These are phyloP conservation scores for Ctenopoma kingsleyae DNA, from an alignment of 2,797 vertebrate species.

Conservation along the genomic window DNA sequence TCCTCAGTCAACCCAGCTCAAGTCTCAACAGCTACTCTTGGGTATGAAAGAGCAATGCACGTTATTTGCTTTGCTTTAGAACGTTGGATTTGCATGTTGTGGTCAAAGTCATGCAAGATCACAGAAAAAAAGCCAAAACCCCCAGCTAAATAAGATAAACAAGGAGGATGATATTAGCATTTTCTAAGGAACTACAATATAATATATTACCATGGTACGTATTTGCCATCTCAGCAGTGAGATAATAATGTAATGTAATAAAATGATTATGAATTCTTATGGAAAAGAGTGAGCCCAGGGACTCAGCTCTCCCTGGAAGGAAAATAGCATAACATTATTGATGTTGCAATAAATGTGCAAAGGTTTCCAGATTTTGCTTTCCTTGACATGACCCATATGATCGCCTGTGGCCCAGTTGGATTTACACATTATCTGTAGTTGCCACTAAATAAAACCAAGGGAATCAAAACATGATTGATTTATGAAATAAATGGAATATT, in stretches of 20 bases:
- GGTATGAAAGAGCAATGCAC: not conserved
- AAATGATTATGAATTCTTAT: conserved; percentile 31
- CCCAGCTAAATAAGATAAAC: too few relatives aligned
- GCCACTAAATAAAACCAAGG: conserved; percentile 36
- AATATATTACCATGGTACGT: not conserved
- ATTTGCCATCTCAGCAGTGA: conserved; percentile 5
- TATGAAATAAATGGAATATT: conserved; percentile 23
- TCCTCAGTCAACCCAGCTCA: not conserved
- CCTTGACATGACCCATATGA: conserved; percentile 32
- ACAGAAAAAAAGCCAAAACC: not conserved
- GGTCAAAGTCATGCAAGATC: conserved; percentile 3
- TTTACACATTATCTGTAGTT: conserved; percentile 25
- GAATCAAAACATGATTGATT: conserved; percentile 64
- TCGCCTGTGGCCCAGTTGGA: conserved; percentile 14
- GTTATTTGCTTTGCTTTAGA: not conserved
- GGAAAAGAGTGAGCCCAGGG: conserved; percentile 3
- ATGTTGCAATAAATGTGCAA: conserved; percentile 3
- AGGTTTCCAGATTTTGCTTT: conserved; percentile 10
- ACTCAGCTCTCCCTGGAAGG: not conserved
- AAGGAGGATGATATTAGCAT: too few relatives aligned
- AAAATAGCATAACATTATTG: conserved; percentile 13
- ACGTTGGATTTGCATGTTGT: not conserved
- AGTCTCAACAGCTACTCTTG: not conserved
- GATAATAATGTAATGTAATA: too few relatives aligned
- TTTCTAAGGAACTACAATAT: too few relatives aligned